Evolutionary conservation across 2,888 invertebrate genomes (phyloP).

Genomic region (Cyclophora albipunctata): DNA sequence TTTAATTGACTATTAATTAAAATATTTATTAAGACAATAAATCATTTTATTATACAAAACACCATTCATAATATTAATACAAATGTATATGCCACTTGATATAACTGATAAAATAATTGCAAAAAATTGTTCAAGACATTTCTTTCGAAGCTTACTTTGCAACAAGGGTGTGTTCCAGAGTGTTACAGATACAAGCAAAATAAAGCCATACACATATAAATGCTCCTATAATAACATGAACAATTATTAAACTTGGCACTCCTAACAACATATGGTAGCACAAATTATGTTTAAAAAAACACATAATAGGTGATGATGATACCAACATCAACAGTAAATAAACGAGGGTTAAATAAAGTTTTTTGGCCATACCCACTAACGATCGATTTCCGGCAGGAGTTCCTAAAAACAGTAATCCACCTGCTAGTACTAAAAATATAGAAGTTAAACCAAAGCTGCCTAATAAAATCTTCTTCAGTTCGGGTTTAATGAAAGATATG

Average conservation of each 20-base stretch:
- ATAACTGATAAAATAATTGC: no score
- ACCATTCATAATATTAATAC: no score
- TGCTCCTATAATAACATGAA: conserved; percentile 16
- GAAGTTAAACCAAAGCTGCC: conserved; percentile 26
- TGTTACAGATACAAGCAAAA: conserved; percentile 33
- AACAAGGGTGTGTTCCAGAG: conserved; percentile 11
- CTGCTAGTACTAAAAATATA: conserved; percentile 24
- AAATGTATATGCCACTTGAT: no score
- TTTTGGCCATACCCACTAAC: conserved; percentile 11
- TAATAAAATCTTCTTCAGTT: conserved; percentile 31
- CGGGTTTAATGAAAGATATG: conserved; percentile 10
- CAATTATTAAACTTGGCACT: conserved; percentile 8
- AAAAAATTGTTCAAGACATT: no score
- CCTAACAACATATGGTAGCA: no score
- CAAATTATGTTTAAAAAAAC: no score
- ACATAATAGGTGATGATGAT: no score
- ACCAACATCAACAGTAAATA: conserved; percentile 13
- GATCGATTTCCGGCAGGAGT: conserved; percentile 2
- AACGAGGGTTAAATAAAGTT: conserved; percentile 24
- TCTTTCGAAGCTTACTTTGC: no score
- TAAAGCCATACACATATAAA: conserved; percentile 42
- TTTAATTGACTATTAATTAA: no score
- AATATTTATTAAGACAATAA: no score
- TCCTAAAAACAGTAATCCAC: conserved; percentile 28
- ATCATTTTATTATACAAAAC: no score